These are phyloP conservation scores for Arenaria interpres DNA, from an alignment of 2,113 vertebrate species.

Conservation along the genomic window DNA sequence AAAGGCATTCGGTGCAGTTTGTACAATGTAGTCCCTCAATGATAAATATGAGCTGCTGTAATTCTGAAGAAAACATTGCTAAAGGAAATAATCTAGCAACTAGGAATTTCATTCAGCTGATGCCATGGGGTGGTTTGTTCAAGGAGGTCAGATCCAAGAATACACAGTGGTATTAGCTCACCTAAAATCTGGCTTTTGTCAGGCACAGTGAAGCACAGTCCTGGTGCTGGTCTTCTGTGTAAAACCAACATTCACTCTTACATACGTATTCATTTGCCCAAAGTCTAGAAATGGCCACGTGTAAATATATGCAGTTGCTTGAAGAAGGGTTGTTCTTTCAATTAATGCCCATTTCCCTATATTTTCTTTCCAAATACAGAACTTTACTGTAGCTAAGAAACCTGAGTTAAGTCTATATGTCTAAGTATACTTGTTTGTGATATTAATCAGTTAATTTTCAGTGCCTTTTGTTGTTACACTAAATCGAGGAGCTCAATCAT, in stretches of 20 bases:
- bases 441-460: neutral
- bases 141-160: neutral
- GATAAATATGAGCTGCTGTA: neutral
- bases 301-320: neutral
- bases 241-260: neutral
- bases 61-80: conserved; percentile 10
- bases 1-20: neutral
- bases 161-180: neutral
- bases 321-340: neutral
- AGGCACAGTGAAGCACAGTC: neutral
- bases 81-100: neutral
- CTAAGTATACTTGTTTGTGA: neutral
- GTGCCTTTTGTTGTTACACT: neutral
- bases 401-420: neutral
- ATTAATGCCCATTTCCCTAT: neutral
- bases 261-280: neutral
- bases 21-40: neutral
- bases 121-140: neutral
- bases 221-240: neutral
- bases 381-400: neutral
- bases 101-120: conserved; percentile 14
- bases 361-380: neutral
- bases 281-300: neutral
- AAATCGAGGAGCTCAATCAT: neutral
- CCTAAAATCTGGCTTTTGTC: neutral